These are phyloP conservation scores for Salvator merianae DNA, from an alignment of 2,113 vertebrate species.

Conservation along the genomic window DNA sequence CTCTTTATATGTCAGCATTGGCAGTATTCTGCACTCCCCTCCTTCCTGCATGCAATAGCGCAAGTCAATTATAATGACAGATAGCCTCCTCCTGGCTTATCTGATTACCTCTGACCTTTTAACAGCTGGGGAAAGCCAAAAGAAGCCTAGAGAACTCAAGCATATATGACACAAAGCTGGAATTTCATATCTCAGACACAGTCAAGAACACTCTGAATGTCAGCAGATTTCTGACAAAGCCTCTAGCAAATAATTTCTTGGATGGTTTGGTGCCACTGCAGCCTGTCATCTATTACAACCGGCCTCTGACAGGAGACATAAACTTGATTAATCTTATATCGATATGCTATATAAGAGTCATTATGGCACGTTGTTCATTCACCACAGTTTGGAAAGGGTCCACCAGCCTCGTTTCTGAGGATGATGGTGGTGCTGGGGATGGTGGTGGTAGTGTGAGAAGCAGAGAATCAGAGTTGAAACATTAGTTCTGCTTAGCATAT, in stretches of 20 bases:
- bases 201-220: slow-evolving; percentile 65
- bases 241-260: slow-evolving; percentile 68
- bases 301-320: slow-evolving; percentile 55
- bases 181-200: slow-evolving; percentile 58
- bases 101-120: slow-evolving; percentile 75
- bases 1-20: slow-evolving; percentile 62
- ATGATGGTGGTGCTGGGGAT: not conserved
- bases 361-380: slow-evolving; percentile 41
- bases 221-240: slow-evolving; percentile 68
- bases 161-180: slow-evolving; percentile 64
- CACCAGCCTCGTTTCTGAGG: slow-evolving; percentile 24
- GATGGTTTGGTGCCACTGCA: slow-evolving; percentile 63
- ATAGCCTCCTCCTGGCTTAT: slow-evolving; percentile 66
- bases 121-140: slow-evolving; percentile 66
- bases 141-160: slow-evolving; percentile 60
- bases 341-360: slow-evolving; percentile 48
- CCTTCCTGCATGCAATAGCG: slow-evolving; percentile 54
- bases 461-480: slow-evolving; percentile 14
- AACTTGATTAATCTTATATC: slow-evolving; percentile 66
- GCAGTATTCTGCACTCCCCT: slow-evolving; percentile 54
- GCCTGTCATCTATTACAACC: slow-evolving; percentile 58
- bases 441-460: not conserved
- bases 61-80: slow-evolving; percentile 72
- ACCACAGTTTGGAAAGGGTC: slow-evolving; percentile 33
- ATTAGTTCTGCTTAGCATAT: not conserved